Conservation (phyloP, 1,140 invertebrate genomes). For the Trichogramma pretiosum region DNA sequence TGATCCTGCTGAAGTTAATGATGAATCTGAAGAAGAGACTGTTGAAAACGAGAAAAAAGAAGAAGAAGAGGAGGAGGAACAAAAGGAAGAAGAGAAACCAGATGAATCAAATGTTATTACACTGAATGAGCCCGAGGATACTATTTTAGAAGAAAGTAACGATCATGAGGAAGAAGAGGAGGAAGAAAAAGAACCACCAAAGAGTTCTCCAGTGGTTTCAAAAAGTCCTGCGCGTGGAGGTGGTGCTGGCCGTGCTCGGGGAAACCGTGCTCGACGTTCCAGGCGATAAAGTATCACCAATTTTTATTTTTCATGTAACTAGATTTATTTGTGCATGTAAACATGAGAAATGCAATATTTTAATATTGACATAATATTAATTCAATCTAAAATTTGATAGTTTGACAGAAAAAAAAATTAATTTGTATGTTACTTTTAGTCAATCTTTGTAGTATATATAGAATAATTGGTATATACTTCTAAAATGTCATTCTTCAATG, state of each 20-base stretch:
- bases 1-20: slow-evolving; percentile 17
- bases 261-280: slow-evolving; percentile 36
- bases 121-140: slow-evolving; percentile 11
- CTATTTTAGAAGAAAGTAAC: slow-evolving; percentile 15
- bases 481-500: too few relatives aligned
- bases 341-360: too few relatives aligned
- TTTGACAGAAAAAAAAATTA: too few relatives aligned
- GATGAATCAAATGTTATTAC: slow-evolving; percentile 12
- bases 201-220: neutral
- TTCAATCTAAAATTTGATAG: too few relatives aligned
- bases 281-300: slow-evolving; percentile 33
- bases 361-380: too few relatives aligned
- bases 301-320: too few relatives aligned
- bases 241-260: slow-evolving; percentile 27
- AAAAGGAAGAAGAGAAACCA: slow-evolving; percentile 3
- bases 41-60: slow-evolving; percentile 12
- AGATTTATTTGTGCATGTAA: too few relatives aligned
- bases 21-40: slow-evolving; percentile 24
- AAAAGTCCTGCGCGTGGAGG: slow-evolving; percentile 13
- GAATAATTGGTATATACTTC: too few relatives aligned
- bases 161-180: slow-evolving; percentile 24
- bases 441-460: too few relatives aligned
- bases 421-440: too few relatives aligned
- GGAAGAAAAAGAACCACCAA: slow-evolving; percentile 22
- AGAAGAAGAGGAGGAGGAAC: too few relatives aligned